Evolutionary conservation across 2,113 vertebrate species (phyloP).

Genomic region (Corynorhinus townsendii): DNA sequence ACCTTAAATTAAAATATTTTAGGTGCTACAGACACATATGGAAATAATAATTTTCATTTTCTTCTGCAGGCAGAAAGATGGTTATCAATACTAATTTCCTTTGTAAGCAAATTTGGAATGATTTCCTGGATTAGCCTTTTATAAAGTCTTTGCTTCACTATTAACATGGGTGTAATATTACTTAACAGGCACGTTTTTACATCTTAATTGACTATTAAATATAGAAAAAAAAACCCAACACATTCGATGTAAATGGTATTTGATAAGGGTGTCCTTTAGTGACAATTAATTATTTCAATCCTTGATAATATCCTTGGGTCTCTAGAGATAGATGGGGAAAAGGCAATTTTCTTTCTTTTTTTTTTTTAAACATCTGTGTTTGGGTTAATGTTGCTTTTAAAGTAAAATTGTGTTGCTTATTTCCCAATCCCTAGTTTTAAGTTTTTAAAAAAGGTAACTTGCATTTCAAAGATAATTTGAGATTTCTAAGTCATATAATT

Average conservation of each 20-base stretch:
- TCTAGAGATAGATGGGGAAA: neutral
- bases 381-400: slow-evolving; percentile 17
- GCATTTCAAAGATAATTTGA: neutral
- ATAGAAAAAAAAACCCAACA: neutral
- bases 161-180: slow-evolving; percentile 19
- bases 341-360: slow-evolving; percentile 19
- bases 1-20: slow-evolving; percentile 18
- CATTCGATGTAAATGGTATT: slow-evolving; percentile 51
- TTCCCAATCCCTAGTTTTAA: slow-evolving; percentile 12
- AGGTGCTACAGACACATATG: neutral
- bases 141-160: neutral
- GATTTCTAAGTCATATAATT: neutral
- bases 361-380: slow-evolving; percentile 37
- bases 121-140: neutral
- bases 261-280: slow-evolving; percentile 50
- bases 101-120: slow-evolving; percentile 16
- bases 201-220: slow-evolving; percentile 57
- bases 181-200: slow-evolving; percentile 39
- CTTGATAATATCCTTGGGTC: slow-evolving; percentile 41
- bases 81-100: slow-evolving; percentile 13
- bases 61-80: neutral
- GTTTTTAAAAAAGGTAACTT: neutral
- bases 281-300: slow-evolving; percentile 63
- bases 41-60: slow-evolving; percentile 42
- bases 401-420: slow-evolving; percentile 18